Base-by-base conservation (phyloP, 2,888 invertebrate species). In the Coleophora flavipennella region DNA sequence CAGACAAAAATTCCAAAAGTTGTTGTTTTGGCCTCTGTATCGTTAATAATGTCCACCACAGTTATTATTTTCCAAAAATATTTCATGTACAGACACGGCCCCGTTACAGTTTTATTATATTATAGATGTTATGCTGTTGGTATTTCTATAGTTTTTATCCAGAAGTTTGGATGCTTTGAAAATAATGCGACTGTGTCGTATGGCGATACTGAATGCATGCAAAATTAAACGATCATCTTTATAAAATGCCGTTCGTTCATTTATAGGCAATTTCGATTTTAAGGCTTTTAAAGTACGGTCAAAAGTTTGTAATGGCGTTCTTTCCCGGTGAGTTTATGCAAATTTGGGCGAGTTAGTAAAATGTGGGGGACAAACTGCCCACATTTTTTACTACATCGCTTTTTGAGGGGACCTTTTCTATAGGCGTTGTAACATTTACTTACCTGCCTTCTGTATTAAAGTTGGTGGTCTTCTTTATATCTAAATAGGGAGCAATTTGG, bases 241-340 rank as follows among this genome's bases (percentile, higher is more conserved):
- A 4, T 20, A 29, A 29, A 29, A 29, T 29, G 10, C n/a, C 3
- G 10, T 20, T 62, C 67, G 59, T 55, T 57, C 67, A 69, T 79
- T 80, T 76, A 77, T 77, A 53, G 69, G 62, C 67, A 61, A 67
- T 80, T 77, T 62, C 58, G 71, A 74, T 76, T 76, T 79, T 75
- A 81, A 76, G 68, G 62, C 74, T 76, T 73, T 74, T 62, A 63
- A 70, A 75, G 71, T 66, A 68, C 61, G 65, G 61, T 60, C 64
- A 63, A 70, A 78, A 80, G 69, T 79, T 80, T 69, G 60, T 66
- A 61, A 62, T 56, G 61, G 60, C 59, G 62, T 62, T 55, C 53
- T 51, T 52, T 50, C 57, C 55, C 66, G 61, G 62, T 60, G 68
- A 68, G 74, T 79, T 81, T 79, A 81, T 83, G 83, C 73, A 81